Evolutionary conservation across 2,888 invertebrate genomes (phyloP).

Genomic region (Plemyria rubiginata): DNA sequence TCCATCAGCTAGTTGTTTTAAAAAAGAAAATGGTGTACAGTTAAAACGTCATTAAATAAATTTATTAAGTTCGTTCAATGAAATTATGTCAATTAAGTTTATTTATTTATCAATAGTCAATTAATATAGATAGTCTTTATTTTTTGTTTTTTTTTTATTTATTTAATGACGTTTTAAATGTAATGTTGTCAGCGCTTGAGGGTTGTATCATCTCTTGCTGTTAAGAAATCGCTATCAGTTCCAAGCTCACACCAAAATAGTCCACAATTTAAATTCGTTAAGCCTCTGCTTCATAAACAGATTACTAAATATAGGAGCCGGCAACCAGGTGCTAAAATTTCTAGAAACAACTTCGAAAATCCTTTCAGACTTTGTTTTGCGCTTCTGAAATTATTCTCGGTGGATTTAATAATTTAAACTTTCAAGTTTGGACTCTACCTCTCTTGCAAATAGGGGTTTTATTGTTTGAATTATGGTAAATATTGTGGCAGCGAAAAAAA

Average conservation of each 20-base stretch:
- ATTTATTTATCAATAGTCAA: too few species aligned
- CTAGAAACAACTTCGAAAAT: constrained; percentile 39
- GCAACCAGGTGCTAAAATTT: constrained; percentile 40
- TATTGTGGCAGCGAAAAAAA: neutral
- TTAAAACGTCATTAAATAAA: too few species aligned
- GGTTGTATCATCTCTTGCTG: too few species aligned
- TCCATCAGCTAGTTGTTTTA: too few species aligned
- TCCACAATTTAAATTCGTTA: constrained; percentile 25
- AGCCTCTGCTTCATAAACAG: constrained; percentile 38
- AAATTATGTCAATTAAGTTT: too few species aligned
- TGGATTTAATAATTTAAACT: constrained; percentile 25
- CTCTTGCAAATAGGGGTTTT: neutral
- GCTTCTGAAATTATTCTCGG: constrained; percentile 34
- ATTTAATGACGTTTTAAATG: too few species aligned
- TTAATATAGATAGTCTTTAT: too few species aligned
- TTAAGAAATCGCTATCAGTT: constrained; percentile 2
- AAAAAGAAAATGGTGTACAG: too few species aligned
- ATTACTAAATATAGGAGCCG: constrained; percentile 35
- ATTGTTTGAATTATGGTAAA: neutral
- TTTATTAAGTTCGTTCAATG: too few species aligned
- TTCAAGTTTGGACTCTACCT: constrained; percentile 12
- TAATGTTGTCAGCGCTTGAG: too few species aligned
- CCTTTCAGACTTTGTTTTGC: constrained; percentile 38
- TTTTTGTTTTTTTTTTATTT: too few species aligned
- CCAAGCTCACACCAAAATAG: constrained; percentile 23